Conservation (phyloP, 2,888 invertebrate species). For the Nephrotoma appendiculata region DNA sequence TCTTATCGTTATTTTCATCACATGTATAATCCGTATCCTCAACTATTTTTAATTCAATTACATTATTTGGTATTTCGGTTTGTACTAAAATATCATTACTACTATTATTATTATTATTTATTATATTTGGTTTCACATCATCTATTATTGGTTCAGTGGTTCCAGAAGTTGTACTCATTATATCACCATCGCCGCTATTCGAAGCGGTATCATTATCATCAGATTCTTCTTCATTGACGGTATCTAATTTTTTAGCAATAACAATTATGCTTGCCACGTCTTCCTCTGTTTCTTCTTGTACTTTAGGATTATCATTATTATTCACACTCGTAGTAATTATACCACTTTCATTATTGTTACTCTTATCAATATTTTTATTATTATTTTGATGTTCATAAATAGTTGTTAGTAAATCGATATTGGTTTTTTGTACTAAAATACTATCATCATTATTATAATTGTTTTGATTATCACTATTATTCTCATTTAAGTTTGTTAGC, state of each 20-base stretch:
- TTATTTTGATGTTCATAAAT: constrained; percentile 3
- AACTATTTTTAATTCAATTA: constrained; percentile 6
- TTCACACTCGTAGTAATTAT: neutral
- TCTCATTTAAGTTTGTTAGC: neutral
- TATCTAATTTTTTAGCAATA: neutral
- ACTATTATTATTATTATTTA: neutral
- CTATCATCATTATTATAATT: neutral
- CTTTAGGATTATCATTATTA: neutral
- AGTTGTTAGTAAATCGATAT: constrained; percentile 2
- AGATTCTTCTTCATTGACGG: neutral
- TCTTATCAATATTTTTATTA: neutral
- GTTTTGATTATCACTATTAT: neutral
- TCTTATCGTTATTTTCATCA: constrained; percentile 1
- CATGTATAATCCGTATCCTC: constrained; percentile 5
- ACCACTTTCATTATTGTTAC: neutral
- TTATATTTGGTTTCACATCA: constrained; percentile 7
- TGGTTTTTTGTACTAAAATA: neutral
- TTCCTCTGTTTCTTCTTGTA: neutral
- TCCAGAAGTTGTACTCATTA: neutral
- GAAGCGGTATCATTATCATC: neutral
- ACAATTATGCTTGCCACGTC: neutral
- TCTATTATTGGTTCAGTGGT: constrained; percentile 14
- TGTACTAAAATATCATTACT: neutral
- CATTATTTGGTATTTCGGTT: neutral
- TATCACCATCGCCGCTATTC: neutral